A percentile compares a stretch with the other conserved stretches of the same genome.
These are phyloP conservation scores for Drosophila setosimentum DNA, from an alignment of 2,888 invertebrate species.

Conservation along the genomic window DNA sequence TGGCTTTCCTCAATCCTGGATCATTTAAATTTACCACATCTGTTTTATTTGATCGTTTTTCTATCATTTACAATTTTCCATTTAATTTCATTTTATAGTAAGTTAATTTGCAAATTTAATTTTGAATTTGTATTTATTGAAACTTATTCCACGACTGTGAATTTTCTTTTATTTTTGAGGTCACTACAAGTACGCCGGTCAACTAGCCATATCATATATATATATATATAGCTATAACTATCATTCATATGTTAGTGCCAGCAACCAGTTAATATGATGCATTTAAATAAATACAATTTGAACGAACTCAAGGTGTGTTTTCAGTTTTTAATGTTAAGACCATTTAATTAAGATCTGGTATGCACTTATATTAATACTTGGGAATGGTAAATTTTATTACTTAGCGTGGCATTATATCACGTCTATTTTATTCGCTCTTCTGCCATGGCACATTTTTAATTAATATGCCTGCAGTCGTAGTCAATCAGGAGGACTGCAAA, in stretches of 20 bases:
- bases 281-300: neutral
- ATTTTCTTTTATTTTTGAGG: neutral
- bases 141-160: accelerated
- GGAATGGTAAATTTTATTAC: neutral
- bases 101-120: neutral
- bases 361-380: neutral
- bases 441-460: neutral
- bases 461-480: neutral
- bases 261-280: neutral
- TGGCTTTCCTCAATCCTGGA: accelerated
- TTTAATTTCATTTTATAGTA: neutral
- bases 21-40: neutral
- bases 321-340: neutral
- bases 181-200: neutral
- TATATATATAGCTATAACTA: no score
- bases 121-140: accelerated
- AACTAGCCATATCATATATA: no score
- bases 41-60: neutral
- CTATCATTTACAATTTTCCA: accelerated
- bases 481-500: neutral
- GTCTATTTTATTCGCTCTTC: neutral
- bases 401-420: neutral
- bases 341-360: neutral
- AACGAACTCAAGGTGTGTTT: neutral
- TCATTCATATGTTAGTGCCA: neutral